These are phyloP conservation scores for Leptarthrus brevirostris DNA, from an alignment of 2,888 invertebrate genomes.

Conservation along the genomic window DNA sequence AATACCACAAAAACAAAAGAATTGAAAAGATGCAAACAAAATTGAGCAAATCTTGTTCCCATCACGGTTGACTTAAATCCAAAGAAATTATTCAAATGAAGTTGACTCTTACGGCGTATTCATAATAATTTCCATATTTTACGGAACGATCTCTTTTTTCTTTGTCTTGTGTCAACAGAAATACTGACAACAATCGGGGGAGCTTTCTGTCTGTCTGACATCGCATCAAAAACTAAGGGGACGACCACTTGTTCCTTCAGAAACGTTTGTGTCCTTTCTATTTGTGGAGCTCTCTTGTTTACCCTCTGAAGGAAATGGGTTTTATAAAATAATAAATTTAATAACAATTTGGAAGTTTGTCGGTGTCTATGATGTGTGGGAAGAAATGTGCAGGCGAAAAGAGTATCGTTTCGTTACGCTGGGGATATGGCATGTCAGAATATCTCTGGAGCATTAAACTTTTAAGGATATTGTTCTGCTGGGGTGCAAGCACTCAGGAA, in stretches of 20 bases:
- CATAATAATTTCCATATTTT: conserved; percentile 13
- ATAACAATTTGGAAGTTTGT: conserved; percentile 5
- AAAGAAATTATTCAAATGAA: conserved; percentile 8
- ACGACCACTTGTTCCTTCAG: neutral
- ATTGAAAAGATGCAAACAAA: neutral
- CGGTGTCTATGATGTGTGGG: neutral
- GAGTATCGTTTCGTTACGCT: neutral
- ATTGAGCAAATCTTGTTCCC: neutral
- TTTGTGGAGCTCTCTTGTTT: neutral
- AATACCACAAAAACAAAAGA: neutral
- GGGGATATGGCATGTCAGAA: neutral
- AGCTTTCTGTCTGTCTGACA: neutral
- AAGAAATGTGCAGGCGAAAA: neutral
- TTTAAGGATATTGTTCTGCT: neutral
- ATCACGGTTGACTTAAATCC: neutral
- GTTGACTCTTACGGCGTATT: conserved; percentile 8
- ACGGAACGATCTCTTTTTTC: neutral
- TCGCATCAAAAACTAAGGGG: neutral
- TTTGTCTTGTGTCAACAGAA: conserved; percentile 1
- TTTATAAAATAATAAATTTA: conserved; percentile 15
- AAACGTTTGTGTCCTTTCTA: neutral
- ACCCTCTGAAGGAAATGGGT: neutral
- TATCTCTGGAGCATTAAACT: neutral
- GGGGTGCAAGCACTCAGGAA: neutral
- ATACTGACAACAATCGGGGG: neutral